Percentiles rank a stretch among this genome's conserved stretches.
Evolutionary conservation across 2,113 vertebrate genomes (phyloP).

Genomic region (Taxidea taxus): DNA sequence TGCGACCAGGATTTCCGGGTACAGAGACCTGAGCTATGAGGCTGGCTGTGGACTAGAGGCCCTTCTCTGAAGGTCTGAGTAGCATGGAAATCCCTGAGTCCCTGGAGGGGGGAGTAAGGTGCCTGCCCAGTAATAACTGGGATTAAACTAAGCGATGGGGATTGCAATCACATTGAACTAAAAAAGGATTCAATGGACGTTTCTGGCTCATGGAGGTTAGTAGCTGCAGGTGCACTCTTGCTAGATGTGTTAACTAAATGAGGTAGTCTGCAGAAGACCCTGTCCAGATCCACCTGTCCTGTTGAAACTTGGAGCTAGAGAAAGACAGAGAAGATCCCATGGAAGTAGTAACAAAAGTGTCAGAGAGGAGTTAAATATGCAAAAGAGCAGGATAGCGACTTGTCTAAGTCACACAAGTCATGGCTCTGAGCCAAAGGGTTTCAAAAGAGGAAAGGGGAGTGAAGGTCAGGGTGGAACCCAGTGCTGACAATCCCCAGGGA

Average conservation of each 20-base stretch:
- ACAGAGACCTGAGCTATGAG: not conserved
- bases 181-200: not conserved
- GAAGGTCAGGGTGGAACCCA: not conserved
- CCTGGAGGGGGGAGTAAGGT: not conserved
- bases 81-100: not conserved
- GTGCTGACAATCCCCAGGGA: not conserved
- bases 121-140: not conserved
- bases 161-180: no score
- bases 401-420: not conserved
- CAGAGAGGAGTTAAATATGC: not conserved
- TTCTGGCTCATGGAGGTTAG: not conserved
- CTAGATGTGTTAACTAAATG: accelerated
- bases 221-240: not conserved
- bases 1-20: not conserved
- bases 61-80: not conserved
- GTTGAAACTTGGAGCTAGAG: not conserved
- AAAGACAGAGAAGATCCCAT: not conserved
- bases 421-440: not conserved
- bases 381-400: not conserved
- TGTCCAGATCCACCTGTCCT: no score
- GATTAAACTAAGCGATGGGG: not conserved
- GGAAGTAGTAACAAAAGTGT: not conserved
- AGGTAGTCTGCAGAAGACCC: not conserved
- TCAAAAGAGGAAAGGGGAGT: not conserved
- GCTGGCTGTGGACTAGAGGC: not conserved